A percentile compares a stretch with the other conserved stretches of the same genome.
Evolutionary conservation across 2,888 invertebrate genomes (phyloP).

Genomic region (Caradrina clavipalpis): DNA sequence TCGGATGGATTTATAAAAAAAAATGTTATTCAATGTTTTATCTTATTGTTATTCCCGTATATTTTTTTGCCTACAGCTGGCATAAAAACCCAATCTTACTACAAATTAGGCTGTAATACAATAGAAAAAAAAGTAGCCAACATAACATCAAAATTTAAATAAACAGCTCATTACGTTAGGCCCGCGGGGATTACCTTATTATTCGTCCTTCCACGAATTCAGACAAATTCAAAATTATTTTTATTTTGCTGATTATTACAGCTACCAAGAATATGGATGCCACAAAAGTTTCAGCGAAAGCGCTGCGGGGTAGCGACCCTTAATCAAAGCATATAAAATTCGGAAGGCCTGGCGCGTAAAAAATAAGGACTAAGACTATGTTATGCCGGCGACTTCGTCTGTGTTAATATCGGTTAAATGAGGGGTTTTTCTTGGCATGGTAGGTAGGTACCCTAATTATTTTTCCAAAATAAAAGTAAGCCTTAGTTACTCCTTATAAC

Average conservation of each 20-base stretch:
- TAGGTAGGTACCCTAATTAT: too few species aligned
- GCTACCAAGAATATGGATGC: slow-evolving; percentile 12
- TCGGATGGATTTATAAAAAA: too few species aligned
- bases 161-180: slow-evolving; percentile 31
- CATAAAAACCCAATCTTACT: neutral
- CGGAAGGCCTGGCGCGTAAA: slow-evolving; percentile 11
- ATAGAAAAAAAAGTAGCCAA: neutral
- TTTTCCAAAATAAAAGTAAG: too few species aligned
- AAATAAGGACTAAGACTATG: slow-evolving; percentile 15
- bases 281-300: slow-evolving; percentile 12
- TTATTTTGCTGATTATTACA: slow-evolving; percentile 23
- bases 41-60: too few species aligned
- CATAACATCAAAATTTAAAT: slow-evolving; percentile 26
- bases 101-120: slow-evolving; percentile 3
- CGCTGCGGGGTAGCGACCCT: slow-evolving; percentile 31
- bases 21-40: too few species aligned
- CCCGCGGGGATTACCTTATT: slow-evolving; percentile 18
- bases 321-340: slow-evolving; percentile 49
- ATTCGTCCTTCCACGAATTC: neutral
- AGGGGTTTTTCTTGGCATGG: too few species aligned
- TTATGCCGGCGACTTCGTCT: too few species aligned
- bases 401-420: too few species aligned
- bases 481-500: too few species aligned
- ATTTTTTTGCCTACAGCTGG: neutral
- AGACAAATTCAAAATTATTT: slow-evolving; percentile 24